Evolutionary conservation across 2,113 vertebrate species (phyloP).

Genomic region (Recurvirostra avosetta): DNA sequence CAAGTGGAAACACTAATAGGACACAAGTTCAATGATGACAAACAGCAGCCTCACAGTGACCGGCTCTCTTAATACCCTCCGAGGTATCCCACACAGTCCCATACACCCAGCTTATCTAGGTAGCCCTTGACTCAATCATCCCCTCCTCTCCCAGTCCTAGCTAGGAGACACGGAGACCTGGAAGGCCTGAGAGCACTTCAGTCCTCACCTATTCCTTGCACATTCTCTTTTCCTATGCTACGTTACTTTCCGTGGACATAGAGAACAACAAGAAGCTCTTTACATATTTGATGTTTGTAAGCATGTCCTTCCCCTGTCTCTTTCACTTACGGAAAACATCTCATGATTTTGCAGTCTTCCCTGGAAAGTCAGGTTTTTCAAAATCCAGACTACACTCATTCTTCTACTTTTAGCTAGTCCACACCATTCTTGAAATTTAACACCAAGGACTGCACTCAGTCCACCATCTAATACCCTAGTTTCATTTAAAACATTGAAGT

Average conservation of each 20-base stretch:
- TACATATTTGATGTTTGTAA: neutral
- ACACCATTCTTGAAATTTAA: neutral
- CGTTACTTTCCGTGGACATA: neutral
- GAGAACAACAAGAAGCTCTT: neutral
- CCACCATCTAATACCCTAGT: neutral
- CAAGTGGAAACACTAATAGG: neutral
- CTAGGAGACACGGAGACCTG: neutral
- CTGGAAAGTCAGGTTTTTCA: neutral
- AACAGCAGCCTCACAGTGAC: neutral
- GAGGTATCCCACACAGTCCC: neutral
- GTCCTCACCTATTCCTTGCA: neutral
- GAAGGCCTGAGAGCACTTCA: neutral
- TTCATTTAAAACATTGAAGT: neutral
- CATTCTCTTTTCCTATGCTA: neutral
- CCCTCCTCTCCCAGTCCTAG: neutral
- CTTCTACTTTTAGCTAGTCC: neutral
- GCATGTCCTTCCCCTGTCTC: neutral
- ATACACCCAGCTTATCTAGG: neutral
- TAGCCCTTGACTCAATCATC: neutral
- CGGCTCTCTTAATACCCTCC: neutral
- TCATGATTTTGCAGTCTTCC: neutral
- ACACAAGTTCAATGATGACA: accelerated
- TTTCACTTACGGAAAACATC: no score
- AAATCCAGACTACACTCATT: neutral
- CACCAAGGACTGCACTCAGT: neutral